Percentiles rank a stretch among this genome's conserved stretches.
phyloP scores from a whole-genome alignment of 2,797 vertebrate genomes.

The Danio jaintianensis region DNA sequence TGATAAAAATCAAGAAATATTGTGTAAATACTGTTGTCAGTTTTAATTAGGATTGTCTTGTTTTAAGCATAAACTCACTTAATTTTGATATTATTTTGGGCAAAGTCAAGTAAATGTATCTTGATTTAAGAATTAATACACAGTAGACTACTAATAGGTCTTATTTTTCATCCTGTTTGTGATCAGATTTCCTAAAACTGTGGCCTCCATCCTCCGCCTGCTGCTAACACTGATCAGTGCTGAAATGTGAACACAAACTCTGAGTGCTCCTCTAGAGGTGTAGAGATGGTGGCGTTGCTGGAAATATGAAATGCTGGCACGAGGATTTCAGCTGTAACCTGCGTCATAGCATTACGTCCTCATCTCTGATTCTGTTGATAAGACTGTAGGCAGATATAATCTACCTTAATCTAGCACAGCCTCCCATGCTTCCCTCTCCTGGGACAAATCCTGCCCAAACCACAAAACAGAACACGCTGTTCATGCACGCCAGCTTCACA shows the following conservation, averaged over 20 bases:
- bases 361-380: conserved; percentile 81
- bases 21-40: too few species aligned
- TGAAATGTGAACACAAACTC: too few species aligned
- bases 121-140: too few species aligned
- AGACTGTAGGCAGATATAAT: conserved; percentile 80
- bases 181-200: conserved; percentile 51
- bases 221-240: neutral
- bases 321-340: conserved; percentile 41
- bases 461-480: conserved; percentile 59
- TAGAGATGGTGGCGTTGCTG: neutral
- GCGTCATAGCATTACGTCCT: conserved; percentile 72
- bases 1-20: too few species aligned
- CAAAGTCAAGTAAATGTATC: neutral
- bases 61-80: too few species aligned
- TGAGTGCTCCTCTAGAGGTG: neutral
- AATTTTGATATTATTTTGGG: too few species aligned
- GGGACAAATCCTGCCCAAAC: conserved; percentile 69
- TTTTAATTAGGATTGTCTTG: too few species aligned
- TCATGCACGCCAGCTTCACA: conserved; percentile 37
- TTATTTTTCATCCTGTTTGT: neutral
- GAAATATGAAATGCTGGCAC: conserved; percentile 24
- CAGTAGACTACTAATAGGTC: too few species aligned
- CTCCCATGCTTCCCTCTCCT: conserved; percentile 60
- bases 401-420: conserved; percentile 77
- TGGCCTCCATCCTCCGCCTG: too few species aligned